A percentile compares a stretch with the other conserved stretches of the same genome.
Evolutionary conservation across 2,113 vertebrate species (phyloP).

Genomic region (Macroglossus sobrinus): DNA sequence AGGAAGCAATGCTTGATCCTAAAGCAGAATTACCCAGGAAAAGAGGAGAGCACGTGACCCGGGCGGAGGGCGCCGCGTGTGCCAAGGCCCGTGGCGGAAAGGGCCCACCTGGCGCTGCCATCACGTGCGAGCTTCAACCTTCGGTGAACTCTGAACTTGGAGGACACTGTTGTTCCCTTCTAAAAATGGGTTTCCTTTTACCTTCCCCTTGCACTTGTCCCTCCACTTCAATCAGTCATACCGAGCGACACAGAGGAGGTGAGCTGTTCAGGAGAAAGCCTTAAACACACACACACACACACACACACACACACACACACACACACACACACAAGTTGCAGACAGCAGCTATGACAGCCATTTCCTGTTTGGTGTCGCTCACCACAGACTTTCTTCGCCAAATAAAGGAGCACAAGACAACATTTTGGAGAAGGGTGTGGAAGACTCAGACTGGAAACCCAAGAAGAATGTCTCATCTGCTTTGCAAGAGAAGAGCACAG

Average conservation of each 20-base stretch:
- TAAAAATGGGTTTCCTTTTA: conserved; percentile 71
- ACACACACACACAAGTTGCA: conserved; percentile 2
- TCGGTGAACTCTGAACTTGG: conserved; percentile 48
- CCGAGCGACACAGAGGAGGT: not conserved
- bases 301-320: too few relatives aligned
- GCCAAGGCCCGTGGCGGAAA: not conserved
- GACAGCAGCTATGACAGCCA: conserved; percentile 58
- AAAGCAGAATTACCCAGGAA: not conserved
- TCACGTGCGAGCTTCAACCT: not conserved
- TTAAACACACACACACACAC: conserved; percentile 46
- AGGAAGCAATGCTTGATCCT: not conserved
- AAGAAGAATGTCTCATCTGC: not conserved
- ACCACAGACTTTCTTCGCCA: conserved; percentile 48
- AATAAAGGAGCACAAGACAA: conserved; percentile 61
- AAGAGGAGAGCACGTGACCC: not conserved
- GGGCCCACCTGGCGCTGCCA: not conserved
- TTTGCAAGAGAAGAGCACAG: not conserved
- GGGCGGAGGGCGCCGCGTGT: not conserved
- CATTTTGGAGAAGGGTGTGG: conserved; percentile 58
- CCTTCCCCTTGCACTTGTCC: conserved; percentile 50
- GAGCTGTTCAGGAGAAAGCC: conserved; percentile 45
- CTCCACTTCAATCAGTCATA: conserved; percentile 6
- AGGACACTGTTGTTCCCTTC: conserved; percentile 49
- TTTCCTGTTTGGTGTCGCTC: conserved; percentile 68
- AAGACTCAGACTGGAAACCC: not conserved